These are phyloP conservation scores for Daboia siamensis DNA, from an alignment of 2,113 vertebrate genomes.

Conservation along the genomic window DNA sequence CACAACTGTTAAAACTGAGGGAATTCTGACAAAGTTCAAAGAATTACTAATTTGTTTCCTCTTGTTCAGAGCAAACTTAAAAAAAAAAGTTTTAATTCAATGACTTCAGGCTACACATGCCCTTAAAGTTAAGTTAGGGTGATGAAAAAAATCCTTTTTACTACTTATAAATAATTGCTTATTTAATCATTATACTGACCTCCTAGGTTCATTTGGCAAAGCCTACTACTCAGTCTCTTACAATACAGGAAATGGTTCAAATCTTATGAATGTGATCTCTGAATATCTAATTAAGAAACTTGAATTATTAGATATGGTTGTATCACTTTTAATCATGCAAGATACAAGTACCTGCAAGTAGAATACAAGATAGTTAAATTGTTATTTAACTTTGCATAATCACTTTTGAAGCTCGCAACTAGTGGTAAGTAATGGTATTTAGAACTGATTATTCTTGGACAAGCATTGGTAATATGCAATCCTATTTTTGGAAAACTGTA, in stretches of 20 bases:
- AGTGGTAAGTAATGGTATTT: neutral
- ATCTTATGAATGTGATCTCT: neutral
- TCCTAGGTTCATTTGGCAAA: neutral
- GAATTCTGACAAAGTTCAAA: neutral
- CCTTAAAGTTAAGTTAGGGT: neutral
- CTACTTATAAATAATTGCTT: neutral
- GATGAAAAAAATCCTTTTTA: neutral
- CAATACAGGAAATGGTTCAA: neutral
- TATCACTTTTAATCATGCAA: neutral
- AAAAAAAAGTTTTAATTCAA: neutral
- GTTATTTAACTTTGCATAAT: neutral
- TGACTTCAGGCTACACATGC: neutral
- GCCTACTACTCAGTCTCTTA: neutral
- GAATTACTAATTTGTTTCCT: neutral
- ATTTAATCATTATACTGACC: neutral
- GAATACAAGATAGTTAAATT: neutral
- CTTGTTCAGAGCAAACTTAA: neutral
- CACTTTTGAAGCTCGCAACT: neutral
- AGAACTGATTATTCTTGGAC: neutral
- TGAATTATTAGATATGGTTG: neutral
- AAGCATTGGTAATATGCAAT: neutral
- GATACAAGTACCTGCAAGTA: neutral
- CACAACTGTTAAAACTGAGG: neutral
- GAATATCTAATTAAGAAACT: neutral
- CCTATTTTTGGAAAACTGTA: neutral